phyloP scores from a whole-genome alignment of 2,797 vertebrate genomes.

The Sebastes diploproa region DNA sequence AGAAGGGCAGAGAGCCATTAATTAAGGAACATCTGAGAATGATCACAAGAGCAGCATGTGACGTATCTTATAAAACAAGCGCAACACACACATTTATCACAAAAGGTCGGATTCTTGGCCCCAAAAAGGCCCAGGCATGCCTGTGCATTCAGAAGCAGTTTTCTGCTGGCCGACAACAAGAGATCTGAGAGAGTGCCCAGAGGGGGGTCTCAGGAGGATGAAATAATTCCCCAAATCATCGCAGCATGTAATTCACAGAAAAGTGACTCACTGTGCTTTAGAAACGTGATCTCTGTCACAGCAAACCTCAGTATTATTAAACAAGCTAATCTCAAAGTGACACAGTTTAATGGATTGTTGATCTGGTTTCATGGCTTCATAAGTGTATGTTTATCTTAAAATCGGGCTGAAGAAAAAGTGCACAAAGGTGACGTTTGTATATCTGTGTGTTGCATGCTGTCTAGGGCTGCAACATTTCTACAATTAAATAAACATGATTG shows the following conservation, averaged over 20 bases:
- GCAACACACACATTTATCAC: background rate
- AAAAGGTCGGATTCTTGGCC: background rate
- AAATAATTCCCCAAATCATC: constrained; percentile 15
- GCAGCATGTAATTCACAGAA: constrained; percentile 16
- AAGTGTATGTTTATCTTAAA: background rate
- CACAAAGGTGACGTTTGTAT: background rate
- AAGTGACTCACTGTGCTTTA: background rate
- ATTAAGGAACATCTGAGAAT: constrained; percentile 7
- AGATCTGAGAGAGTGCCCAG: background rate
- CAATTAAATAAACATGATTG: background rate
- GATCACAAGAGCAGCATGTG: constrained; percentile 11
- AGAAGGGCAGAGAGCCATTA: background rate
- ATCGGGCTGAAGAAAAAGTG: background rate
- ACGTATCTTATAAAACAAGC: constrained; percentile 4
- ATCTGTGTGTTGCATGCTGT: background rate
- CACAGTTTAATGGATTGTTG: background rate
- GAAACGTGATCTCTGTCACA: constrained; percentile 1
- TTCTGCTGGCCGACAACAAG: background rate
- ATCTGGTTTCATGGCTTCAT: background rate
- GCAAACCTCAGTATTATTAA: background rate
- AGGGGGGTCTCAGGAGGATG: background rate
- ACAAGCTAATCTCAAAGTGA: background rate
- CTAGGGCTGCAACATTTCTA: background rate
- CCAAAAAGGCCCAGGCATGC: background rate
- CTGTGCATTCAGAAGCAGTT: background rate